Evolutionary conservation across 2,113 vertebrate genomes (phyloP).

Genomic region (Xenopus laevis): DNA sequence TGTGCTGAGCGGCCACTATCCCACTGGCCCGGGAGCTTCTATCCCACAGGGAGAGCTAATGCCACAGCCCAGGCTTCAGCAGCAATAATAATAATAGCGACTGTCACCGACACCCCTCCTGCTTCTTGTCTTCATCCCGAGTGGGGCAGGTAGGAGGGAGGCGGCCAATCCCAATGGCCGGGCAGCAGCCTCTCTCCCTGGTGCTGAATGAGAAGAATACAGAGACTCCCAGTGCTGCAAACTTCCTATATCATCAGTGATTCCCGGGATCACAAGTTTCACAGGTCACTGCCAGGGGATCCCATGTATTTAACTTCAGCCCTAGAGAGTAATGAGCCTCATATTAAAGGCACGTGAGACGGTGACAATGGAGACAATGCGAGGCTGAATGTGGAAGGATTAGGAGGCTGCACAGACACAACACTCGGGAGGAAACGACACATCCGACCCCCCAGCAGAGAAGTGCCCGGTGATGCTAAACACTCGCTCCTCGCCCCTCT

Average conservation of each 20-base stretch:
- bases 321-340: neutral
- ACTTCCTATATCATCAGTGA: constrained; percentile 48
- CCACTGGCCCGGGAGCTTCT: constrained; percentile 51
- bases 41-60: constrained; percentile 46
- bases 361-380: constrained; percentile 51
- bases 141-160: constrained; percentile 39
- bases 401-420: constrained; percentile 52
- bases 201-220: constrained; percentile 35
- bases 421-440: constrained; percentile 45
- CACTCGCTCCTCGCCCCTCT: constrained; percentile 47
- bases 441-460: constrained; percentile 30
- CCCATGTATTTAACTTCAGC: neutral
- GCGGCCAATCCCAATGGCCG: constrained; percentile 48
- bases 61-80: neutral
- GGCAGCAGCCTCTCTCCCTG: constrained; percentile 26
- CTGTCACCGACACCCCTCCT: constrained; percentile 27
- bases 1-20: constrained; percentile 64
- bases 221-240: constrained; percentile 11
- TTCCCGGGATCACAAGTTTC: constrained; percentile 41
- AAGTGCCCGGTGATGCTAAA: neutral
- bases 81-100: neutral
- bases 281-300: constrained; percentile 45
- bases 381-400: constrained; percentile 41
- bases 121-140: constrained; percentile 55
- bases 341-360: too few relatives aligned